phyloP scores from a whole-genome alignment of 2,888 invertebrate genomes.

The Pediacus dermestoides region DNA sequence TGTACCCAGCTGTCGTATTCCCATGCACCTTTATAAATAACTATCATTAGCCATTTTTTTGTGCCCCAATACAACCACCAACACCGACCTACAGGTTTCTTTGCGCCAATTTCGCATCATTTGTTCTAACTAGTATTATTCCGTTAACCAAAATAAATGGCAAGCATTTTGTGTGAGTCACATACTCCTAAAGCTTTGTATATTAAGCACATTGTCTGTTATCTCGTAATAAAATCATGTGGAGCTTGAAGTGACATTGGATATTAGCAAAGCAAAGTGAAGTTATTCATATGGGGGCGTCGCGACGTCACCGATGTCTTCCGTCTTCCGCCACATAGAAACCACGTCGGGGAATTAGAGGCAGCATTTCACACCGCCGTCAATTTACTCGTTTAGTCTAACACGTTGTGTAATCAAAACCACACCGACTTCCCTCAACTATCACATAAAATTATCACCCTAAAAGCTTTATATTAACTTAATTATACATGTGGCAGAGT shows the following conservation, averaged over 20 bases:
- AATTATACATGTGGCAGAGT: background rate
- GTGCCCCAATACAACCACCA: too few species aligned
- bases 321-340: slow-evolving; percentile 21
- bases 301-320: slow-evolving; percentile 16
- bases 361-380: slow-evolving; percentile 23
- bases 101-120: too few species aligned
- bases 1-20: slow-evolving; percentile 45
- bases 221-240: too few species aligned
- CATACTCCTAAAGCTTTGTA: too few species aligned
- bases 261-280: slow-evolving; percentile 19
- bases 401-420: slow-evolving; percentile 31
- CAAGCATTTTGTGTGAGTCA: too few species aligned
- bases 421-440: slow-evolving; percentile 19
- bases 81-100: too few species aligned
- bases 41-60: slow-evolving; percentile 45
- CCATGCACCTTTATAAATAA: slow-evolving; percentile 48
- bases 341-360: slow-evolving; percentile 19
- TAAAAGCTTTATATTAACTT: slow-evolving; percentile 6
- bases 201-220: too few species aligned
- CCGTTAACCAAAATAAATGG: too few species aligned
- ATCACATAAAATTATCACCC: slow-evolving; percentile 9
- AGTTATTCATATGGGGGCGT: slow-evolving; percentile 21
- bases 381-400: slow-evolving; percentile 29
- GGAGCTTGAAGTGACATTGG: slow-evolving; percentile 15
- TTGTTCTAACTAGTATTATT: too few species aligned